Conservation (phyloP, 2,113 vertebrate genomes). For the Prionailurus bengalensis region DNA sequence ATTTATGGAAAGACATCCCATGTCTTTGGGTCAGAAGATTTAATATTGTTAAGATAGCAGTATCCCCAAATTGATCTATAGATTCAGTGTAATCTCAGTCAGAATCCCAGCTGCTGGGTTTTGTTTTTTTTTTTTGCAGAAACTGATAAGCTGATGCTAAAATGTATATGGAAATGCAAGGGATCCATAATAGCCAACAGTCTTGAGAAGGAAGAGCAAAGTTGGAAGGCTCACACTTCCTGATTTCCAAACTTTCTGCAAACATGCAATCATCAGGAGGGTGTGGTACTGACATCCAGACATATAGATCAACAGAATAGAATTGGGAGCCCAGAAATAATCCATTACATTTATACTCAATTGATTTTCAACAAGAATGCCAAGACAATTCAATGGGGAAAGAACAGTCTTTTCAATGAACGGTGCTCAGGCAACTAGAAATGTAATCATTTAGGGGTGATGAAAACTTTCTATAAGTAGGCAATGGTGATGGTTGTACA, state of each 20-base stretch:
- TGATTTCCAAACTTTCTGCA: constrained; percentile 35
- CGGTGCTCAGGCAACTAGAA: not conserved
- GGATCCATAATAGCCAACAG: not conserved
- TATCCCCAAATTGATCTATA: not conserved
- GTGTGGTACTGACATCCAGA: not conserved
- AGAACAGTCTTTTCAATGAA: not conserved
- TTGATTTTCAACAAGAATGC: not conserved
- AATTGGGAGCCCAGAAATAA: not conserved
- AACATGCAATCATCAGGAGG: not conserved
- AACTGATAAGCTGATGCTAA: not conserved
- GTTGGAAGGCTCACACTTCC: not conserved
- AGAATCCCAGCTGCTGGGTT: not conserved
- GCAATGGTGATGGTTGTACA: not conserved
- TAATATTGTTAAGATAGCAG: not conserved
- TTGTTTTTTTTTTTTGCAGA: not conserved
- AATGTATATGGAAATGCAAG: not conserved
- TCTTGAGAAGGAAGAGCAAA: not conserved
- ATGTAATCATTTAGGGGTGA: not conserved
- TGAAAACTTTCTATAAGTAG: not conserved
- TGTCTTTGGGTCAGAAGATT: not conserved
- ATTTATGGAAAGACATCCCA: not conserved
- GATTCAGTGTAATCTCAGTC: not conserved
- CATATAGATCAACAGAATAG: not conserved
- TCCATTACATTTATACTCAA: not conserved
- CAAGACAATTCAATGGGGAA: not conserved